These are phyloP conservation scores for Strongylocentrotus purpuratus DNA, from an alignment of 35 echinoderm and acorn worm species.

Conservation along the genomic window DNA sequence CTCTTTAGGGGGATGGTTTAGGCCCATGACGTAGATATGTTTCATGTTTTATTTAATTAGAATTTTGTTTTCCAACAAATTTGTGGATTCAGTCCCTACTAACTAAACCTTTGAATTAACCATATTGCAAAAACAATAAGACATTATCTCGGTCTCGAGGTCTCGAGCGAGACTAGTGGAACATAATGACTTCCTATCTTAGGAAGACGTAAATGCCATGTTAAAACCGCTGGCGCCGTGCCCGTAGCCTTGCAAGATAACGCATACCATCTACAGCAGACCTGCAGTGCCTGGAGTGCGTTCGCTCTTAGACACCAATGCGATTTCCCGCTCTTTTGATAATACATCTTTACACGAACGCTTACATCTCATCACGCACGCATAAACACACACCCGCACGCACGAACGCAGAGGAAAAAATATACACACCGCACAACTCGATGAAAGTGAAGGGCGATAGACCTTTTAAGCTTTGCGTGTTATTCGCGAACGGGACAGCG, in stretches of 20 bases:
- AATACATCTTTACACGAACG: not conserved
- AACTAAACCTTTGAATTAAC: too few species aligned
- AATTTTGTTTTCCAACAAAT: too few species aligned
- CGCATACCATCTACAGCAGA: not conserved
- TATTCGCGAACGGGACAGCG: not conserved
- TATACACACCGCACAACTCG: not conserved
- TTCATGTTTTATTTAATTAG: too few species aligned
- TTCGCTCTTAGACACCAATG: not conserved
- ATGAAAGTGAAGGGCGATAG: not conserved
- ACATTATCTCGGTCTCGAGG: not conserved
- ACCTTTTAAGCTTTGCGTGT: not conserved
- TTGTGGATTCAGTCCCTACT: too few species aligned
- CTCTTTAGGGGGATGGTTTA: too few species aligned
- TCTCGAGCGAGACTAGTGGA: not conserved
- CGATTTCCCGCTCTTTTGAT: not conserved
- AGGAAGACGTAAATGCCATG: slow-evolving; percentile 1
- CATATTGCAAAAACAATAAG: not conserved
- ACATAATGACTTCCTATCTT: not conserved
- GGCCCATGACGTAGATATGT: too few species aligned
- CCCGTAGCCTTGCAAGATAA: not conserved
- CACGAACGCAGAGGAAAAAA: not conserved
- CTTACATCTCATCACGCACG: not conserved
- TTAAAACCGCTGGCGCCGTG: slow-evolving; percentile 6
- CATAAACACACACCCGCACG: not conserved
- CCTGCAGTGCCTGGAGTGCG: not conserved